Evolutionary conservation across 2,888 invertebrate species (phyloP).

Genomic region (Chloromyia formosa): DNA sequence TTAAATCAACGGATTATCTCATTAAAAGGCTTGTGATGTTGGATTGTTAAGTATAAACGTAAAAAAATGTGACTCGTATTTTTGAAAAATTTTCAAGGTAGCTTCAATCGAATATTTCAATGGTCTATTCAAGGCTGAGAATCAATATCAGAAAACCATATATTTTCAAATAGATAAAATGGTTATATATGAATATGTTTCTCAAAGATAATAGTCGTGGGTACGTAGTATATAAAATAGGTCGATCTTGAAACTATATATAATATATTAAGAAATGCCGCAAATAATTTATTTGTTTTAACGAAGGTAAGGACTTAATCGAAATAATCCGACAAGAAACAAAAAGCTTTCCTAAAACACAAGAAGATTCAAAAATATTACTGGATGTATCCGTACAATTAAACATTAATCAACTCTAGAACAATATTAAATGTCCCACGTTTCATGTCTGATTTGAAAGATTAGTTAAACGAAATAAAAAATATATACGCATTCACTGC

Average conservation of each 20-base stretch:
- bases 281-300: too few relatives aligned
- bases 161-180: constrained; percentile 10
- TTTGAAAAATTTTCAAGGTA: constrained; percentile 45
- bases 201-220: too few relatives aligned
- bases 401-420: constrained; percentile 44
- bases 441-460: constrained; percentile 20
- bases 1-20: too few relatives aligned
- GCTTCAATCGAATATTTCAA: constrained; percentile 42
- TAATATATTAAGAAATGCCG: too few relatives aligned
- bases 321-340: too few relatives aligned
- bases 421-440: constrained; percentile 42
- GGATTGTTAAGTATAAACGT: constrained; percentile 44
- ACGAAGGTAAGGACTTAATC: too few relatives aligned
- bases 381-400: not conserved
- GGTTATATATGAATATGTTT: too few relatives aligned
- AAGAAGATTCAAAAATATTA: not conserved
- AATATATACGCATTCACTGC: constrained; percentile 47
- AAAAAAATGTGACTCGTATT: constrained; percentile 43
- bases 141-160: constrained; percentile 30
- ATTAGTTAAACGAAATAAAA: constrained; percentile 27
- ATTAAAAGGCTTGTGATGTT: constrained; percentile 50
- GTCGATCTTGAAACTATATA: too few relatives aligned
- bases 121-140: constrained; percentile 12
- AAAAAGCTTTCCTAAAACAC: too few relatives aligned
- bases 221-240: too few relatives aligned